phyloP scores from a whole-genome alignment of 1,140 invertebrate genomes.

The Metaphire vulgaris region DNA sequence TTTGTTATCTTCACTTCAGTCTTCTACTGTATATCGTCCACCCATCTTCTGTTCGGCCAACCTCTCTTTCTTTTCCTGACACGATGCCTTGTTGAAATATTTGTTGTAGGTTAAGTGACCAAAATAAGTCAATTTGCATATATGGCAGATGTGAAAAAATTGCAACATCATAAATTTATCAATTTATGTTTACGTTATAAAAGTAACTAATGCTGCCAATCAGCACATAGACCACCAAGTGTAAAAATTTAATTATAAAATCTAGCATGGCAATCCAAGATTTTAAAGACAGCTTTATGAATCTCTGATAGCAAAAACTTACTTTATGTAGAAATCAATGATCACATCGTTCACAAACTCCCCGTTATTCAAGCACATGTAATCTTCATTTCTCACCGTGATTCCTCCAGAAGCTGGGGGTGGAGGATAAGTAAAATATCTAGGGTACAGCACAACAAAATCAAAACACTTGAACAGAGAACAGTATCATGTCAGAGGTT shows the following conservation, averaged over 20 bases:
- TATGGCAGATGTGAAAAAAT: no score
- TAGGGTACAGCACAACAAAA: no score
- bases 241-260: background rate
- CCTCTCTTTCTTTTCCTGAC: no score
- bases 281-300: background rate
- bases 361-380: constrained; percentile 78
- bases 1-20: no score
- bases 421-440: constrained; percentile 51
- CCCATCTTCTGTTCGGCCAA: no score
- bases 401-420: constrained; percentile 62
- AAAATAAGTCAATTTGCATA: no score
- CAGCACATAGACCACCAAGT: background rate
- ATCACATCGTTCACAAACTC: constrained; percentile 96
- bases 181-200: no score
- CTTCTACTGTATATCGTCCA: no score
- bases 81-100: no score
- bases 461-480: background rate
- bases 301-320: constrained; percentile 35
- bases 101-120: no score
- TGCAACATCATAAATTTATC: no score
- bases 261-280: background rate
- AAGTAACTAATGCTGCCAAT: no score
- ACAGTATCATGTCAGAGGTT: background rate
- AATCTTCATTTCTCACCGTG: constrained; percentile 83
- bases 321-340: constrained; percentile 93